Base-by-base conservation (phyloP, 2,797 vertebrate genomes). In the Aselliscus stoliczkanus region DNA sequence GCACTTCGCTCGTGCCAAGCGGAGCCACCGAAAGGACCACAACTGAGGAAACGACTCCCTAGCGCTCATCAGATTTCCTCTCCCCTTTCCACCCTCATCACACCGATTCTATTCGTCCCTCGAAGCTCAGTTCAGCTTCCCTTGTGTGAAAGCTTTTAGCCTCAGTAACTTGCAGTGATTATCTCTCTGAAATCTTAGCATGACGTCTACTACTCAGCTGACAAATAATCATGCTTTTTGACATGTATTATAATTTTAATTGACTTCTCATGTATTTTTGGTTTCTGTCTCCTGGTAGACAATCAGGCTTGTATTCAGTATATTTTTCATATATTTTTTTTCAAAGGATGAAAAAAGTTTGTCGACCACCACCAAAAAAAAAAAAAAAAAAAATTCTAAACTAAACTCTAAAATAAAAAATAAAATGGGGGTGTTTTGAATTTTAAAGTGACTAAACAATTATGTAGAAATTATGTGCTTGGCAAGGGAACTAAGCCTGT, bases 391-490 rank as follows among this genome's bases (percentile, higher is more conserved):
- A 76, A 80, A 67, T 76, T 93, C 31, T 86, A 88, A 95, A 12
- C 15, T 79, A 56, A 95, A 80, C 52, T 80, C 23, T 8, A 60
- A 85, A 77, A 21, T 69, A 87, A 64, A 84, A 42, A n/a, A 65
- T 77, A 92, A 90, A 65, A 64, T n/a, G 29, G 25, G 14, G 14
- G 14, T 29, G 7, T 34, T 67, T 58, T 37, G 17, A 83, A 88
- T 82, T 80, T 96, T 54, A 60, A 67, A 50, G 69, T 80, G 58
- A 60, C 13, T 84, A 52, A 82, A 65, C 39, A 69, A 83, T 87
- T 54, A 77, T 13, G 42, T 13, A 56, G 76, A 89, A 64, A 7
- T 37, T 17, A 29, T 42, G 13, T 60, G 18, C 42, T 80, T 81
- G 73, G 65, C 44, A 84, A 70, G 20, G 25, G 23, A 92, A 69